Base-by-base conservation (phyloP, 2,888 invertebrate species). In the Hydroisotoma schaefferi region DNA sequence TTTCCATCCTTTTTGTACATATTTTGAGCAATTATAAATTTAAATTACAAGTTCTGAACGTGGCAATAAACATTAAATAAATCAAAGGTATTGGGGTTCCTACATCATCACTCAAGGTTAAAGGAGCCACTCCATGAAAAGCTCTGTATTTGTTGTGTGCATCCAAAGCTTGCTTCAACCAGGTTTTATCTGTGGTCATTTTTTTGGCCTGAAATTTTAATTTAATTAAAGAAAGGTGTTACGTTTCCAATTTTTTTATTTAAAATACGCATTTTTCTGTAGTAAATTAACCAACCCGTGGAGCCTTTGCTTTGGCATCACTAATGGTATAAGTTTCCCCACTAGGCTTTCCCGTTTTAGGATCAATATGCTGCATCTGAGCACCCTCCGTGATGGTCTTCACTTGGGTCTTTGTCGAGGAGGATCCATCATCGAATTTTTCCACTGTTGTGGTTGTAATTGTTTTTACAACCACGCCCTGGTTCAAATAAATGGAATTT, bases 401-500 rank as follows among this genome's bases (percentile, higher is more conserved):
- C 5, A 66, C 59, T 43, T 65, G 37, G 1, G 65, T 71, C 49
- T 68, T 69, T 1, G 71, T 71, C 2, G 63, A 54, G 3, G 58
- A 55, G 2, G 68, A 67, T 4, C 71, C 71, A 63, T 71, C 71
- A 4, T 51, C 54, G 47, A 63, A 69, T 37, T 67, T 68, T 28
- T 69, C 69, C 1, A 66, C 66, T 1, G 60, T 68, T 8, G 71
- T 71, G 2, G 71, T 71, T 12, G 66, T 67, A 33, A 68, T 70
- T 6, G 69, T 71, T 47, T 63, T 71, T 26, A 70, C 64, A 22
- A 56, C 67, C 3, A 59, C 63, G 20, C 69, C 69, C 69, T 71
- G 47, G 12, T 43, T n/a, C 26, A 33, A n/a, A 38, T 38, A 22
- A 25, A n/a, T 25, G 4, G 22, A 53, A 23, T 28, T 2, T 3